A percentile compares a stretch with the other conserved stretches of the same genome.
These are phyloP conservation scores for Rattus norvegicus DNA, from an alignment of 2,113 vertebrate species.

Conservation along the genomic window DNA sequence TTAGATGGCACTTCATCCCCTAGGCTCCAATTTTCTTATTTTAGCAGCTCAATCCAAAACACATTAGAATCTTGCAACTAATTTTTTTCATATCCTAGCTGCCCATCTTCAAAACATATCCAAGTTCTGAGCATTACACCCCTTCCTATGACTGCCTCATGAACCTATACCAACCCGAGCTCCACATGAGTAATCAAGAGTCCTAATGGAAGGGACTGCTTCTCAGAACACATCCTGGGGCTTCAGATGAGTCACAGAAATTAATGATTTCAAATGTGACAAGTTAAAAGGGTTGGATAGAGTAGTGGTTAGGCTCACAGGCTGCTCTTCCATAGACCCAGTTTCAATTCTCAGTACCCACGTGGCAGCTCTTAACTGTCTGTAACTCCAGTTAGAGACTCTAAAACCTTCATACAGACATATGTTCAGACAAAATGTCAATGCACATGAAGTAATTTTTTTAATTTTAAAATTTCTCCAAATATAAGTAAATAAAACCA, in stretches of 20 bases:
- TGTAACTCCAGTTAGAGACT: no score
- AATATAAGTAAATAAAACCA: not conserved
- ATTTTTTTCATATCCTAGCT: not conserved
- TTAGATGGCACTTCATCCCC: not conserved
- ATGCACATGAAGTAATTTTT: not conserved
- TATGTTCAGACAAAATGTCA: no score
- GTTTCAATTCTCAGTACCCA: no score
- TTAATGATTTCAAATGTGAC: not conserved
- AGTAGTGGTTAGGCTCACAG: no score
- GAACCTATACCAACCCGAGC: not conserved
- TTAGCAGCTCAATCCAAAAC: not conserved
- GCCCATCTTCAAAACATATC: not conserved
- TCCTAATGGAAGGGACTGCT: not conserved
- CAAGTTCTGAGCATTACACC: not conserved
- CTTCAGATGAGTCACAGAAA: conserved; percentile 2
- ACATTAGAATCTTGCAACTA: not conserved
- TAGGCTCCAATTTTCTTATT: not conserved
- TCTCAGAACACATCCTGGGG: not conserved
- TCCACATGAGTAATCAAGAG: not conserved
- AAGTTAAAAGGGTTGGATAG: not conserved
- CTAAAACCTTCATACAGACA: no score
- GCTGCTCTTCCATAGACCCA: no score
- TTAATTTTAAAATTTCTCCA: not conserved
- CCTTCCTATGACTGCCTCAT: not conserved
- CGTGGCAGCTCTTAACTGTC: no score